Evolutionary conservation across 2,113 vertebrate genomes (phyloP).

Genomic region (Reinhardtius hippoglossoides): DNA sequence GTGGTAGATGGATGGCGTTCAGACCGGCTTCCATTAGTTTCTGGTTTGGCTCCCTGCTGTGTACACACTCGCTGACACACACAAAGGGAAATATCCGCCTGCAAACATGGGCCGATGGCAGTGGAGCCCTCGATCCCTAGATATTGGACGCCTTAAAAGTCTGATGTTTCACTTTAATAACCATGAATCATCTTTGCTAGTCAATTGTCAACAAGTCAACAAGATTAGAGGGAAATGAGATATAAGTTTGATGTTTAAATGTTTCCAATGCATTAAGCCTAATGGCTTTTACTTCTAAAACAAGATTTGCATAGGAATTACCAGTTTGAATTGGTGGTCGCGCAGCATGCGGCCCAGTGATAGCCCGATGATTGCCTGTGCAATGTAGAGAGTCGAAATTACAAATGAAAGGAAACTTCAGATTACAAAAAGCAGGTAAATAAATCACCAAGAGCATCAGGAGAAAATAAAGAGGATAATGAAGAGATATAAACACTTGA

Average conservation of each 20-base stretch:
- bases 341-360: constrained; percentile 44
- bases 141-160: constrained; percentile 23
- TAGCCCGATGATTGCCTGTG: constrained; percentile 33
- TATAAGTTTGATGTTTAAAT: constrained; percentile 55
- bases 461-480: constrained; percentile 26
- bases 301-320: constrained; percentile 62
- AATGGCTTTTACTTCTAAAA: constrained; percentile 56
- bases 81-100: constrained; percentile 29
- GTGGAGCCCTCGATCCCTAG: constrained; percentile 7
- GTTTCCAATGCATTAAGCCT: constrained; percentile 56
- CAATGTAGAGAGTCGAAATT: constrained; percentile 12
- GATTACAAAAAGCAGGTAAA: constrained; percentile 39
- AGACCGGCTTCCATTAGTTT: constrained; percentile 34
- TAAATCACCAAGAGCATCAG: constrained; percentile 42
- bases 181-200: constrained; percentile 30
- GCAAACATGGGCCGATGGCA: constrained; percentile 41
- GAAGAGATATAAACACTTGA: constrained; percentile 49
- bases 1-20: constrained; percentile 23
- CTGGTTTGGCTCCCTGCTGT: constrained; percentile 33
- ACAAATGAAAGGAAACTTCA: constrained; percentile 48
- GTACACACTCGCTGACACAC: constrained; percentile 24
- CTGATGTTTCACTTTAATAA: constrained; percentile 41
- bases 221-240: constrained; percentile 38
- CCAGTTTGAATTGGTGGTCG: constrained; percentile 33
- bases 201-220: constrained; percentile 56